Percentiles rank a stretch among this genome's conserved stretches.
Conservation (phyloP, 2,888 invertebrate species). For the Lapara coniferarum region DNA sequence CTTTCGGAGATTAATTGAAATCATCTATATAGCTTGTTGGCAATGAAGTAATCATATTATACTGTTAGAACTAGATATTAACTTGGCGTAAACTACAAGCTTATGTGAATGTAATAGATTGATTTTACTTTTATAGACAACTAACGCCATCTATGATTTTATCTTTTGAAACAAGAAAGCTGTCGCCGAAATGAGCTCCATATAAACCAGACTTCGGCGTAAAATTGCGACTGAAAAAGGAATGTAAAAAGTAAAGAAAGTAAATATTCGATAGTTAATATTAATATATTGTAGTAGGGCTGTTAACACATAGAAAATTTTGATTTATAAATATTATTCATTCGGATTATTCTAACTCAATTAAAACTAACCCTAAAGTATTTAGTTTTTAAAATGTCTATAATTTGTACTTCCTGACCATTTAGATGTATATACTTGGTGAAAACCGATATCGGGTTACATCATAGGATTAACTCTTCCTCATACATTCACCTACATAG, state of each 20-base stretch:
- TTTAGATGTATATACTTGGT: no score
- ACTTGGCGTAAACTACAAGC: neutral
- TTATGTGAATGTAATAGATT: neutral
- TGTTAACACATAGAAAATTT: no score
- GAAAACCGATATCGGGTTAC: neutral
- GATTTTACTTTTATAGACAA: neutral
- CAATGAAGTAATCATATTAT: neutral
- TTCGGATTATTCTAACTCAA: no score
- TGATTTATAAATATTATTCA: no score
- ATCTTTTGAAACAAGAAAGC: neutral
- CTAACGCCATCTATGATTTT: conserved; percentile 8
- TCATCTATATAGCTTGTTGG: conserved; percentile 7
- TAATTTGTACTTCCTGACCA: no score
- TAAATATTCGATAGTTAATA: no score
- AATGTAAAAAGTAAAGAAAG: no score
- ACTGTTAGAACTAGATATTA: neutral
- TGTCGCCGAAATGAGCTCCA: neutral
- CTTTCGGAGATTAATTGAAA: no score
- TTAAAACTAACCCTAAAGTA: no score
- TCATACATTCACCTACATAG: neutral
- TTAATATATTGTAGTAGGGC: no score
- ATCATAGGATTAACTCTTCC: neutral
- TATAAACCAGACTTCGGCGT: neutral
- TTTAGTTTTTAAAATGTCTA: no score
- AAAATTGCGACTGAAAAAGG: neutral